Percentiles rank a stretch among this genome's conserved stretches.
These are phyloP conservation scores for Caloenas nicobarica DNA, from an alignment of 2,113 vertebrate genomes.

Conservation along the genomic window DNA sequence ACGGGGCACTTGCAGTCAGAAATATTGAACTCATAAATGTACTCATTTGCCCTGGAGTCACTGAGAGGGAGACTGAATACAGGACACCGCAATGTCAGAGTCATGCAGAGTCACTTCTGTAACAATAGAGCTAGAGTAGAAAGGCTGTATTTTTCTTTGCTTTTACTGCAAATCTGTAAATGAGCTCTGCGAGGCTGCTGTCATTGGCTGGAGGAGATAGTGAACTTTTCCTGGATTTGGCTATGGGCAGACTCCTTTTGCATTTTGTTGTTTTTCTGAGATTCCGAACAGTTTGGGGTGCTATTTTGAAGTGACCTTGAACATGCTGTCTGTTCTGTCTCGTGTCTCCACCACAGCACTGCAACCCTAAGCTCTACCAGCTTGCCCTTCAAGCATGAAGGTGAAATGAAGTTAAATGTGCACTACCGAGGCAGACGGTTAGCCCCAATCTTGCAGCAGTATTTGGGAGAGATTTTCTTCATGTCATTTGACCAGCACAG, in stretches of 20 bases:
- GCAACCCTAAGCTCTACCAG: background rate
- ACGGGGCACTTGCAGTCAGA: conserved; percentile 37
- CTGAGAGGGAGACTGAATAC: conserved; percentile 26
- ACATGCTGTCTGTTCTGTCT: background rate
- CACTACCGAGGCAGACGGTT: background rate
- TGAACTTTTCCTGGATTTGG: background rate
- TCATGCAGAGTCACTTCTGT: conserved; percentile 34
- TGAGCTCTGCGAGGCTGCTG: background rate
- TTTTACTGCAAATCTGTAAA: conserved; percentile 8
- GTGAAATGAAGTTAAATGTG: conserved; percentile 4
- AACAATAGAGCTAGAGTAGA: background rate
- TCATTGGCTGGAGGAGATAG: background rate
- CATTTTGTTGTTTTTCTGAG: background rate
- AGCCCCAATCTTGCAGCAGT: background rate
- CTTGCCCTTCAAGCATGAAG: conserved; percentile 35
- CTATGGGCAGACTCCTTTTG: background rate
- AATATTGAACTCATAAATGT: conserved; percentile 61
- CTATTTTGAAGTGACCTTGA: background rate
- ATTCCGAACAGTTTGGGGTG: background rate
- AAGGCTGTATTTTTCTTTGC: background rate
- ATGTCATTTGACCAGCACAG: conserved; percentile 1
- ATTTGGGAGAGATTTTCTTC: conserved; percentile 20
- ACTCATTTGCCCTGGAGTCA: conserved; percentile 54
- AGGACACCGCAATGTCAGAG: conserved; percentile 60
- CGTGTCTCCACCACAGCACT: background rate